Percentiles rank a stretch among this genome's conserved stretches.
Conservation (phyloP, 2,888 invertebrate genomes). For the Microplitis manilae region DNA sequence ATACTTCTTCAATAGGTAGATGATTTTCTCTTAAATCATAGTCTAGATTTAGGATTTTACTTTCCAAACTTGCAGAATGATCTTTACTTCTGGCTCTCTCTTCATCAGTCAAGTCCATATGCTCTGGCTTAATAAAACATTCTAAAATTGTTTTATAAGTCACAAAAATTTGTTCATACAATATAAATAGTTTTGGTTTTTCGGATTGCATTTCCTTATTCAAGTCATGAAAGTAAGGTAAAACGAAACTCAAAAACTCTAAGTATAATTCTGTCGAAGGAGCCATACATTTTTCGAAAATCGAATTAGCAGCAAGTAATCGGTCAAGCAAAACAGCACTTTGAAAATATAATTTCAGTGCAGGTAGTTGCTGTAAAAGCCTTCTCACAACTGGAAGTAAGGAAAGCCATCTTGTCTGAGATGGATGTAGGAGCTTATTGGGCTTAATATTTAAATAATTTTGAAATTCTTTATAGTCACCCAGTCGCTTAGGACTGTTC, state of each 20-base stretch:
- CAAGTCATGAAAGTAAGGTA: constrained; percentile 46
- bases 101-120: constrained; percentile 17
- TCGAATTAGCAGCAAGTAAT: constrained; percentile 14
- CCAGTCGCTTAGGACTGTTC: constrained; percentile 56
- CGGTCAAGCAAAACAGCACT: constrained; percentile 18
- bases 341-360: constrained; percentile 37
- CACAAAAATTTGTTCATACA: constrained; percentile 39
- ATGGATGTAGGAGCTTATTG: constrained; percentile 56
- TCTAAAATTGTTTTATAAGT: constrained; percentile 42
- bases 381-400: constrained; percentile 49
- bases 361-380: constrained; percentile 41
- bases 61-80: neutral
- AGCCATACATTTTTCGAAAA: constrained; percentile 22
- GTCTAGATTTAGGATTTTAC: neutral
- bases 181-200: constrained; percentile 45
- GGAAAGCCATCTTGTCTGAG: constrained; percentile 61
- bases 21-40: neutral
- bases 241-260: constrained; percentile 45
- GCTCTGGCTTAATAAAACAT: constrained; percentile 39
- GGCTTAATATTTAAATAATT: constrained; percentile 54
- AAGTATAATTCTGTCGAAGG: constrained; percentile 20
- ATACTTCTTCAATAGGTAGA: neutral
- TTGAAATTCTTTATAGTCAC: constrained; percentile 56
- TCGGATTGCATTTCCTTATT: constrained; percentile 49
- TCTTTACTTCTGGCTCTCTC: constrained; percentile 4